Evolutionary conservation across 2,113 vertebrate species (phyloP).

Genomic region (Poecilia latipinna): DNA sequence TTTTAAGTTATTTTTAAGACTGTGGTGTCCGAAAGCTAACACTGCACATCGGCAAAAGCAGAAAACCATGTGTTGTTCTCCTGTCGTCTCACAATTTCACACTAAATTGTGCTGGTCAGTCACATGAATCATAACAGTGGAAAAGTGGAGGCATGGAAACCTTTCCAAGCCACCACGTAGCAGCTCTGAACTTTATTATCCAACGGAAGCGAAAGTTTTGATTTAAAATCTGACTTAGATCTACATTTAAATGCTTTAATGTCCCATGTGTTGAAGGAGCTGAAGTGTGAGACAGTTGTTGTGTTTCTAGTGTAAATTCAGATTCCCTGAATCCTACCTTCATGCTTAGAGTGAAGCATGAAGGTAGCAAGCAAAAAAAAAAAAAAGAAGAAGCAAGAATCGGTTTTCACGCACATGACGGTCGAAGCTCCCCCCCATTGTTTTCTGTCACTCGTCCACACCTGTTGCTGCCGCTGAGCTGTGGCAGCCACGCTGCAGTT

Average conservation of each 20-base stretch:
- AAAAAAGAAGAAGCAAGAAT: neutral
- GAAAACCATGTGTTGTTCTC: too few relatives aligned
- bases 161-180: neutral
- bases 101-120: neutral
- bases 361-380: too few relatives aligned
- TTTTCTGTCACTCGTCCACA: conserved; percentile 70
- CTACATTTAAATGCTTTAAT: too few relatives aligned
- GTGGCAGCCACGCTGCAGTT: conserved; percentile 39
- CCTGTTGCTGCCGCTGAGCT: conserved; percentile 70
- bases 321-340: too few relatives aligned
- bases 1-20: neutral
- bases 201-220: neutral
- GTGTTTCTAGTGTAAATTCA: too few relatives aligned
- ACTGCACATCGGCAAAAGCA: neutral
- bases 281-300: too few relatives aligned
- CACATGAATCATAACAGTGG: neutral
- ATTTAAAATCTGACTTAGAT: neutral
- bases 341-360: too few relatives aligned
- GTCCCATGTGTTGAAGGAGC: too few relatives aligned
- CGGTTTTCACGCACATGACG: conserved; percentile 29
- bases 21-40: neutral
- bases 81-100: neutral
- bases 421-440: conserved; percentile 48
- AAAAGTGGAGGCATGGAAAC: neutral
- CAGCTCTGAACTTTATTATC: neutral